Evolutionary conservation across 1,140 invertebrate genomes (phyloP), one percentile per base, ranked within the genome.

Genomic region (Pogonomyrmex californicus): DNA sequence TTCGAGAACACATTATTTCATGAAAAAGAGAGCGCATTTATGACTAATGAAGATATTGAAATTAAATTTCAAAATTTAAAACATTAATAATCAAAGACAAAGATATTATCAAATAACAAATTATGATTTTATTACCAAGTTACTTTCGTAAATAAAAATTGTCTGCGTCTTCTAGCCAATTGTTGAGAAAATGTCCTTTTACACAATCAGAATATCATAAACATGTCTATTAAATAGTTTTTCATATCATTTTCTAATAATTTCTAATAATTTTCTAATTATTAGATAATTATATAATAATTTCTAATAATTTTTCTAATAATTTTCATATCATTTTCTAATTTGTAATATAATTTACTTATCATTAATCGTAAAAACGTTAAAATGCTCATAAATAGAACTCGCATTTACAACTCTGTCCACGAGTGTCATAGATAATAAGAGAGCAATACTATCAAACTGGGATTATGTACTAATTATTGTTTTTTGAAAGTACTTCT

Each of bases 391-490:
- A 23, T 6, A 17, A 23, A 44, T 60, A 56, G 3, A 33, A 23
- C 7, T 58, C 30, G 38, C 6, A 12, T 36, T 23, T 9, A 66
- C 47, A 63, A 30, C 14, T 78, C 33, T 10, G 30, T 51, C 10
- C 17, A 56, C 7, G 12, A 30, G 12, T 33, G 23, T 33, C 10
- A 70, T 1, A 70, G 14, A 36, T 10, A 38, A 70, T 41, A 38
- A 79, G n/a, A 79, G 36, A 81, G 14, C 36, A 17, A 79, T 79
- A 71, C 17, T 36, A 12, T 73, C 36, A 10, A 17, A 58, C 9
- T 56, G 14, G 17, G n/a, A 44, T 12, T 14, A 17, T 71, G 3
- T 60, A 58, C 36, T 33, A 41, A 1, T 79, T 56, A 44, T 33
- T 44, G 23, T 81, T 66, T 9, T 14, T 49, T 4, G 60, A 49